Percentiles rank a stretch among this genome's conserved stretches.
These are phyloP conservation scores for Athrips mouffetella DNA, from an alignment of 2,888 invertebrate genomes.

Conservation along the genomic window DNA sequence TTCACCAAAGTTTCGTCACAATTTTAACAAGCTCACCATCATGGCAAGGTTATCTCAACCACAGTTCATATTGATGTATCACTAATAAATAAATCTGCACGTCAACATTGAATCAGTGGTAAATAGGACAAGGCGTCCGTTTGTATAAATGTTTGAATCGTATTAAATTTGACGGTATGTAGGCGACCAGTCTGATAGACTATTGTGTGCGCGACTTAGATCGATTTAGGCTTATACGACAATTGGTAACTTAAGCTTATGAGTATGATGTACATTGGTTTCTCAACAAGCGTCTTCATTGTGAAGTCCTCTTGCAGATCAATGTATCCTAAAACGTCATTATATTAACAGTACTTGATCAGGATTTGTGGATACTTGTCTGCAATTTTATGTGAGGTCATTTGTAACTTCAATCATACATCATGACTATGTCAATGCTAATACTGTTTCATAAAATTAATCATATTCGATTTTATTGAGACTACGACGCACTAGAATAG, in stretches of 20 bases:
- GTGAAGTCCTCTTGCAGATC: too few species aligned
- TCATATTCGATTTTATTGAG: not conserved
- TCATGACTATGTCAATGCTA: not conserved
- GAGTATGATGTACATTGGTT: not conserved
- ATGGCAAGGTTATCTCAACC: conserved; percentile 18
- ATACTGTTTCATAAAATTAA: not conserved
- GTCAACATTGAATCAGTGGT: conserved; percentile 38
- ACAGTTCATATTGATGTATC: conserved; percentile 30
- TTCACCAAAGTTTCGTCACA: too few species aligned
- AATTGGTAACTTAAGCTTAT: not conserved
- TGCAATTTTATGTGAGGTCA: not conserved
- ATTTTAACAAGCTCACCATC: not conserved
- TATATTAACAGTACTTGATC: too few species aligned
- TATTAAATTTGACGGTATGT: conserved; percentile 18
- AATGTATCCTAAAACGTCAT: too few species aligned
- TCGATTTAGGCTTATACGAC: conserved; percentile 26
- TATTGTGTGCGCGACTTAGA: conserved; percentile 40
- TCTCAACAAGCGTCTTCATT: too few species aligned
- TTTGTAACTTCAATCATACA: not conserved
- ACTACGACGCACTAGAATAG: too few species aligned
- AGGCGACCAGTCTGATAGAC: conserved; percentile 40
- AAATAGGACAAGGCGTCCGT: conserved; percentile 47
- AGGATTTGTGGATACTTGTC: too few species aligned
- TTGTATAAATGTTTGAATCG: conserved; percentile 35
- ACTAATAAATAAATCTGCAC: conserved; percentile 43